Base-by-base conservation (phyloP, 2,113 vertebrate genomes). In the Tiliqua scincoides region DNA sequence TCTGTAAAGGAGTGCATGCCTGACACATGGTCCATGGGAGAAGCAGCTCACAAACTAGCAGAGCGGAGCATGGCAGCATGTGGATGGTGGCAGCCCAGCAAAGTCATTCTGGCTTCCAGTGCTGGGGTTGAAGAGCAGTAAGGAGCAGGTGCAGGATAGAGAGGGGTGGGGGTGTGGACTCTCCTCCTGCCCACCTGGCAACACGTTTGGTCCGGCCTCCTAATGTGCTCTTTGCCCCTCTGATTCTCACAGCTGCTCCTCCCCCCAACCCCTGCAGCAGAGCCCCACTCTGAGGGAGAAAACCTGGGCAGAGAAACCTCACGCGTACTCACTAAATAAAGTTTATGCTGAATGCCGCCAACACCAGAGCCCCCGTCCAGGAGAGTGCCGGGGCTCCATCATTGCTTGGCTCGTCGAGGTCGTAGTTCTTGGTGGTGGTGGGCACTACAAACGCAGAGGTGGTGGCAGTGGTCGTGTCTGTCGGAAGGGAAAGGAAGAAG, bases 311-410 rank as follows among this genome's bases (percentile, higher is more conserved):
- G 37, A 40, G 5, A n/a, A 8, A 48, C 43, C 43, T 4, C 54
- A 6, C 4, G 62, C 1, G 87, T 88, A 95, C 95, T 95, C 78
- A 96, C 95, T 95, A 96, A 92, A 96, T 95, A 92, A 95, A 92
- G 91, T 95, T 89, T 85, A 93, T 74, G 48, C 94, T 88, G 32
- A 93, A 92, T 67, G 93, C 92, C 90, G 90, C 93, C 95, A 95
- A 30, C 30, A 94, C 91, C 88, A 95, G 92, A 84, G 92, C 91
- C 72, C 91, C 92, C 92, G 93, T 88, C 94, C 94, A 94, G 91
- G 94, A 94, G 40, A 95, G 85, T 88, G 94, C 91, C 89, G 90
- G 87, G 90, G 93, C 83, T 0, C 93, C 92, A 37, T 93, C 83
- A 0, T 85, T 92, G 74, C 92, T 89, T 6, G 48, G 91, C 6